Evolutionary conservation across 2,888 invertebrate species (phyloP).

Genomic region (Flexamia atlantica): DNA sequence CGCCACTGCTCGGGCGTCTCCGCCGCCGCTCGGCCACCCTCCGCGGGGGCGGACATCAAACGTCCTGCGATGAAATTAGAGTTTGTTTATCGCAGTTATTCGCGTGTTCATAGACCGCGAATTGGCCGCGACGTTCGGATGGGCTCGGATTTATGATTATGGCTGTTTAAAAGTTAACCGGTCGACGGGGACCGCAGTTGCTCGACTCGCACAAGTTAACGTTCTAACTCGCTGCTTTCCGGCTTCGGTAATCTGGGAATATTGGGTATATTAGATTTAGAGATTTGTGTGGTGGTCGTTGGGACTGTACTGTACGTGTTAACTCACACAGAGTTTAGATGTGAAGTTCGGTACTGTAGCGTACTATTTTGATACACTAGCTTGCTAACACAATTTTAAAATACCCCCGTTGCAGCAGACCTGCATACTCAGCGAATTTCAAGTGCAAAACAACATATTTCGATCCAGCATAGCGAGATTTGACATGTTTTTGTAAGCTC

Average conservation of each 20-base stretch:
- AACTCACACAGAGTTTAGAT: too few relatives aligned
- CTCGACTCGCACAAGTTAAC: constrained; percentile 2
- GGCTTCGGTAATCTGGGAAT: background rate
- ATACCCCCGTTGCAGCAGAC: too few relatives aligned
- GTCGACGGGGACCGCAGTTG: constrained; percentile 1
- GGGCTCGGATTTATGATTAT: constrained; percentile 27
- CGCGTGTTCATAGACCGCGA: constrained; percentile 35
- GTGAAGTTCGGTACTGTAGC: too few relatives aligned
- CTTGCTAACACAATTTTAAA: too few relatives aligned
- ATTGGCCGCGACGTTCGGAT: background rate
- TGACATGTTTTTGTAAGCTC: too few relatives aligned
- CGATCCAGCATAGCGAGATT: too few relatives aligned
- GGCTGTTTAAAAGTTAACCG: constrained; percentile 35
- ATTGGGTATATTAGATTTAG: too few relatives aligned
- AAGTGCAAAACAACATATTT: too few relatives aligned
- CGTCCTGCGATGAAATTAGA: constrained; percentile 16
- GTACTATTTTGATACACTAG: too few relatives aligned
- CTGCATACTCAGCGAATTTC: too few relatives aligned
- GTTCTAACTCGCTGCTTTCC: constrained; percentile 14
- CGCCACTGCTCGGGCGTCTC: background rate
- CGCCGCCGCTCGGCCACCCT: background rate
- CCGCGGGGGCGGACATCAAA: background rate
- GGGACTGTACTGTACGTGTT: too few relatives aligned
- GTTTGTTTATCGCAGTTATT: constrained; percentile 33
- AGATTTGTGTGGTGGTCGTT: too few relatives aligned